Conservation (phyloP, 2,888 invertebrate species). For the Polyommatus iphigenia region DNA sequence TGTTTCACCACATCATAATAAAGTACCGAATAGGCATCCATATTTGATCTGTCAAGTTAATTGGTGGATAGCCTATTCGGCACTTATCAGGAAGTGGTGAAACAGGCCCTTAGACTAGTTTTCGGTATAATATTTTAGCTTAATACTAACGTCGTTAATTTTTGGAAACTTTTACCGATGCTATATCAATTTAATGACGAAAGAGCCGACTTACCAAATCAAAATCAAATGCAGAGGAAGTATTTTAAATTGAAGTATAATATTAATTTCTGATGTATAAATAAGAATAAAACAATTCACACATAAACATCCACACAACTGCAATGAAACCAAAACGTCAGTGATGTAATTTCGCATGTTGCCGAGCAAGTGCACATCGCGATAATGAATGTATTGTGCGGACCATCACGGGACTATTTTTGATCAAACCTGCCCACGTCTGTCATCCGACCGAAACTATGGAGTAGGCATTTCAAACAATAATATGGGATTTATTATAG, state of each 20-base stretch:
- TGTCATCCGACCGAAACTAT: constrained; percentile 50
- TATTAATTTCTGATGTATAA: neutral
- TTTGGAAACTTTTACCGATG: neutral
- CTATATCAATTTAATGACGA: neutral
- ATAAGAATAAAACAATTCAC: neutral
- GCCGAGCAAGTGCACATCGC: constrained; percentile 12
- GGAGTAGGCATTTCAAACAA: constrained; percentile 34
- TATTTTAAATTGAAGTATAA: neutral
- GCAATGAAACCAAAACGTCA: neutral
- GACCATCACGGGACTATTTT: constrained; percentile 72
- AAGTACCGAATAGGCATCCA: too few species aligned
- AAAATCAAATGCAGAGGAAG: too few species aligned
- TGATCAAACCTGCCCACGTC: constrained; percentile 75
- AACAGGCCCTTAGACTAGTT: too few species aligned
- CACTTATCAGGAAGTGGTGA: too few species aligned
- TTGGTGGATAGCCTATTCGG: too few species aligned
- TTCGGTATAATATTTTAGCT: too few species aligned
- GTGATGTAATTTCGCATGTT: constrained; percentile 18
- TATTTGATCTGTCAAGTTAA: too few species aligned
- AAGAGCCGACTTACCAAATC: neutral
- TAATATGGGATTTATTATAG: neutral
- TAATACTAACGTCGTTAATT: too few species aligned
- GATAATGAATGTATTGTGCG: constrained; percentile 78
- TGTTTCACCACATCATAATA: too few species aligned
- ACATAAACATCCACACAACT: neutral